phyloP scores from a whole-genome alignment of 2,797 vertebrate species.

The Chromobotia macracanthus region DNA sequence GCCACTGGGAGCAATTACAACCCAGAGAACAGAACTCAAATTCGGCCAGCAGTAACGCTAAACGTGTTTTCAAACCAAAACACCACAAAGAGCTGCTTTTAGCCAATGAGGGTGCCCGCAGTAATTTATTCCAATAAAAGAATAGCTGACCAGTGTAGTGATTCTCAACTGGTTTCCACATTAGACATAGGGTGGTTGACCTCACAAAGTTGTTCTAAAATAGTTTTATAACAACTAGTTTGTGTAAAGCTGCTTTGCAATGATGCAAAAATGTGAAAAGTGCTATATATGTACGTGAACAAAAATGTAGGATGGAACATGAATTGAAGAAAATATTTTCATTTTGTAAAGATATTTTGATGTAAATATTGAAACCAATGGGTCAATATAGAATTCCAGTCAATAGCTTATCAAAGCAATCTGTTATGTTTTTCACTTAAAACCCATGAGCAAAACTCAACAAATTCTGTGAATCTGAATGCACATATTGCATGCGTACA shows the following conservation, averaged over 20 bases:
- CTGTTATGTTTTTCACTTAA: slow-evolving; percentile 13
- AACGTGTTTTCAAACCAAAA: background rate
- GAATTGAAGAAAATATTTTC: too few relatives aligned
- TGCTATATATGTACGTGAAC: too few relatives aligned
- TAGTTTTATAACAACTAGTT: too few relatives aligned
- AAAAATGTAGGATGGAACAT: too few relatives aligned
- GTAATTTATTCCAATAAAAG: background rate
- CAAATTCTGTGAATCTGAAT: slow-evolving; percentile 39
- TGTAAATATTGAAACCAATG: too few relatives aligned
- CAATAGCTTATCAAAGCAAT: slow-evolving; percentile 7
- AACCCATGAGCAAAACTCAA: slow-evolving; percentile 60
- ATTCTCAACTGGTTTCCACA: background rate
- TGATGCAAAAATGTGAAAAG: too few relatives aligned
- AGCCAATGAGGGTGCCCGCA: background rate
- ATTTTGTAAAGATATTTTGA: too few relatives aligned
- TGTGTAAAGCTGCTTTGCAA: too few relatives aligned
- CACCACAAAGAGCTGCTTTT: background rate
- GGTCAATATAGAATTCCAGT: background rate
- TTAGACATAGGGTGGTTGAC: background rate
- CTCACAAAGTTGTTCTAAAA: background rate
- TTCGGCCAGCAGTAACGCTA: background rate
- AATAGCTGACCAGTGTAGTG: background rate
- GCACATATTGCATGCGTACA: slow-evolving; percentile 23
- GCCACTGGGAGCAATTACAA: slow-evolving; percentile 60
- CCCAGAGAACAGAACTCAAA: slow-evolving; percentile 25